phyloP scores from a whole-genome alignment of 1,140 invertebrate genomes.

The Plectrocnemia conspersa region DNA sequence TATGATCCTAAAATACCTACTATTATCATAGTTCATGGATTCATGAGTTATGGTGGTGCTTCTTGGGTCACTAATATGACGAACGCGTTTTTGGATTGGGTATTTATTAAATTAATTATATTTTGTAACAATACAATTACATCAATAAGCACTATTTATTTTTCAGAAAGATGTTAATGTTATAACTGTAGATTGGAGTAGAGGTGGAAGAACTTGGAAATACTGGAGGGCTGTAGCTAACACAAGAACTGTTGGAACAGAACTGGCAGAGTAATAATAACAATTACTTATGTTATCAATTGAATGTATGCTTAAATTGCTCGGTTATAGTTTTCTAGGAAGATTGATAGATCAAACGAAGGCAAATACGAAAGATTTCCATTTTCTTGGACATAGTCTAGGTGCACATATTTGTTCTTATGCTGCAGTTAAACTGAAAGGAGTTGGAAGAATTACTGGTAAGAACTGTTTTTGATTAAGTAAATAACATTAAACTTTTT shows the following conservation, averaged over 20 bases:
- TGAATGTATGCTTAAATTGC: slow-evolving; percentile 37
- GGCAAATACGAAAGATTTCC: slow-evolving; percentile 43
- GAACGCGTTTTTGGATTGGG: slow-evolving; percentile 48
- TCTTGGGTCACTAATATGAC: slow-evolving; percentile 52
- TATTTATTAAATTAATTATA: slow-evolving; percentile 33
- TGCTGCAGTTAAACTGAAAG: slow-evolving; percentile 48
- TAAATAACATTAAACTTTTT: too few relatives aligned
- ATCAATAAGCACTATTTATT: background rate
- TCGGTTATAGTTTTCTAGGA: slow-evolving; percentile 43
- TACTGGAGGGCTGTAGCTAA: slow-evolving; percentile 56
- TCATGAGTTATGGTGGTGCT: slow-evolving; percentile 51
- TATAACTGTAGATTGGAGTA: slow-evolving; percentile 55
- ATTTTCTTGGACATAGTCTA: slow-evolving; percentile 59
- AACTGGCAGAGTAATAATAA: slow-evolving; percentile 45
- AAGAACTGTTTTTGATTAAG: too few relatives aligned
- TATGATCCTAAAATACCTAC: slow-evolving; percentile 48
- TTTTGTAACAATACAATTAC: background rate
- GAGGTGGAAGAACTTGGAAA: slow-evolving; percentile 54
- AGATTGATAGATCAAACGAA: slow-evolving; percentile 41
- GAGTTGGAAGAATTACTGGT: slow-evolving; percentile 45
- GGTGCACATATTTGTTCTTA: slow-evolving; percentile 59
- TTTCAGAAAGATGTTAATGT: slow-evolving; percentile 53
- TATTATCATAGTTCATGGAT: slow-evolving; percentile 54
- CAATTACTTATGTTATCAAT: slow-evolving; percentile 8
- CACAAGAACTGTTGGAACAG: slow-evolving; percentile 49